A percentile compares a stretch with the other conserved stretches of the same genome.
Evolutionary conservation across 2,888 invertebrate genomes (phyloP).

Genomic region (Pharmacophagus antenor): DNA sequence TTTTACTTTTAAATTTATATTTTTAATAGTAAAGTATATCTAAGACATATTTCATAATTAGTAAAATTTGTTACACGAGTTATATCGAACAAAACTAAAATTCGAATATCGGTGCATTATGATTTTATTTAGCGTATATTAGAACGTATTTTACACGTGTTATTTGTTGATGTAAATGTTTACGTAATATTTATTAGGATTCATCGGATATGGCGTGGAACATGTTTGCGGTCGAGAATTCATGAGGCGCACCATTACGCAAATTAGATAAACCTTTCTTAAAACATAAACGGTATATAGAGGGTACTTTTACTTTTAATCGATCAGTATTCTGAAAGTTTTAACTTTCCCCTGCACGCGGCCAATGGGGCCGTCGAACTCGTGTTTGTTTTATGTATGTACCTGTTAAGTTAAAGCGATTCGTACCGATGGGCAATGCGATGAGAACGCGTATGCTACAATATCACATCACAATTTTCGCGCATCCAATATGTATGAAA

Average conservation of each 20-base stretch:
- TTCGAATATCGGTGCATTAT: too few species aligned
- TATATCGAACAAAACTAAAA: too few species aligned
- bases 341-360: slow-evolving; percentile 55
- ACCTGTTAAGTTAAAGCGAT: slow-evolving; percentile 16
- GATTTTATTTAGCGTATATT: too few species aligned
- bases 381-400: slow-evolving; percentile 39
- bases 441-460: too few species aligned
- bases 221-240: slow-evolving; percentile 34
- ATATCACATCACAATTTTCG: not conserved
- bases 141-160: not conserved
- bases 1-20: too few species aligned
- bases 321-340: slow-evolving; percentile 70
- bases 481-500: not conserved
- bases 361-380: slow-evolving; percentile 40
- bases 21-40: too few species aligned
- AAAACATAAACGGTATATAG: slow-evolving; percentile 39
- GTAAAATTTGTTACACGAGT: too few species aligned
- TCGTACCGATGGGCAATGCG: not conserved
- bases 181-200: slow-evolving; percentile 36
- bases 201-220: slow-evolving; percentile 32
- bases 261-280: slow-evolving; percentile 45
- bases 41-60: too few species aligned
- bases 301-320: slow-evolving; percentile 69
- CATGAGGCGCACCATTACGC: slow-evolving; percentile 50
- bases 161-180: slow-evolving; percentile 16